phyloP scores from a whole-genome alignment of 1,140 invertebrate genomes.

The Drosophila sucinea region DNA sequence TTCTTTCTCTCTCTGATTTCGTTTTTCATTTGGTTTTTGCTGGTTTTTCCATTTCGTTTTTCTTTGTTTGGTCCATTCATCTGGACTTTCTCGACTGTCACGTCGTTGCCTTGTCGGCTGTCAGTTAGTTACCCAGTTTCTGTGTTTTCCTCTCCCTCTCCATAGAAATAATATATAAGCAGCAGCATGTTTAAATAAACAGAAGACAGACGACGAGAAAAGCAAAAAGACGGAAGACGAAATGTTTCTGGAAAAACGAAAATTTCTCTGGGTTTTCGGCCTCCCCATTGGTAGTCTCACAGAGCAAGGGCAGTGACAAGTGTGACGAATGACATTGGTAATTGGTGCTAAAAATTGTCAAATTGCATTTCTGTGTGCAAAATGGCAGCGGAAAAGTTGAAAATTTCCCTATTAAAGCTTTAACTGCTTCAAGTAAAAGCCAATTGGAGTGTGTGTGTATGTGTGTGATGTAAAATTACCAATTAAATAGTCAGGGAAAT shows the following conservation, averaged over 20 bases:
- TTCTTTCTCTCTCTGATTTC: slow-evolving; percentile 2
- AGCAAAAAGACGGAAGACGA: slow-evolving; percentile 3
- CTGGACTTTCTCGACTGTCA: slow-evolving; percentile 41
- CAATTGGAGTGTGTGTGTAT: background rate
- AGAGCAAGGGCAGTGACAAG: slow-evolving; percentile 24
- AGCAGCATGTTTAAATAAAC: slow-evolving; percentile 59
- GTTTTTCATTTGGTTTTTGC: slow-evolving; percentile 5
- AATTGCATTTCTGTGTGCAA: slow-evolving; percentile 36
- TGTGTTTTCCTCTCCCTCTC: slow-evolving; percentile 39
- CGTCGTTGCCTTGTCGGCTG: slow-evolving; percentile 42
- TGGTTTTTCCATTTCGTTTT: slow-evolving; percentile 12
- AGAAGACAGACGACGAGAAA: slow-evolving; percentile 34
- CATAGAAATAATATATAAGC: slow-evolving; percentile 56
- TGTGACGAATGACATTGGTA: slow-evolving; percentile 65
- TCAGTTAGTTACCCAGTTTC: slow-evolving; percentile 39
- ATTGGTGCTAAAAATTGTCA: slow-evolving; percentile 67
- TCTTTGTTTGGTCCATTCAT: slow-evolving; percentile 21
- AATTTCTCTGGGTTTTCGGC: slow-evolving; percentile 4
- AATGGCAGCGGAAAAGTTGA: background rate
- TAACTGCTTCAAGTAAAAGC: slow-evolving; percentile 18
- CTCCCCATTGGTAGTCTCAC: background rate
- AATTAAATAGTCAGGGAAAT: slow-evolving; percentile 22
- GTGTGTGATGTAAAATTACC: slow-evolving; percentile 8
- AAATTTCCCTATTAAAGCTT: slow-evolving; percentile 39
- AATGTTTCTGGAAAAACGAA: slow-evolving; percentile 2